Evolutionary conservation across 2,113 vertebrate genomes (phyloP).

Genomic region (Calypte anna): DNA sequence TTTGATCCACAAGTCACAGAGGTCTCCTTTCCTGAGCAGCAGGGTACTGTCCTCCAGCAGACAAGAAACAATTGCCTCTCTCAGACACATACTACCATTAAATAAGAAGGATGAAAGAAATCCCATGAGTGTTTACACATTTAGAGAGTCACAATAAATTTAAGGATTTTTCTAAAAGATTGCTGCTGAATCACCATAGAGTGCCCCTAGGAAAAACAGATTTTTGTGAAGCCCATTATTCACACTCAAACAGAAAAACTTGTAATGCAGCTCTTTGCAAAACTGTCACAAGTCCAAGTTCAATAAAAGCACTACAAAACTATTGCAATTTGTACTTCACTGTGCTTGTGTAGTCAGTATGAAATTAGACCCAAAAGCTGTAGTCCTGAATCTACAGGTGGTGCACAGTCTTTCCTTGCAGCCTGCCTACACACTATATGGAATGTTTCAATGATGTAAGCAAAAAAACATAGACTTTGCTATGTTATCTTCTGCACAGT

Average conservation of each 20-base stretch:
- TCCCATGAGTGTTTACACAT: background rate
- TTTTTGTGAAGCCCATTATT: background rate
- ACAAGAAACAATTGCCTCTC: background rate
- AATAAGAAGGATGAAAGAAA: background rate
- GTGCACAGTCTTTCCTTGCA: background rate
- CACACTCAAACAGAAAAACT: background rate
- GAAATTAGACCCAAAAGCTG: background rate
- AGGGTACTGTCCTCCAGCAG: background rate
- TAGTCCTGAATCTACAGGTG: background rate
- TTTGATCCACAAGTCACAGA: background rate
- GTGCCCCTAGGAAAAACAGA: background rate
- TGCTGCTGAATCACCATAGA: background rate
- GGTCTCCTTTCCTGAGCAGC: background rate
- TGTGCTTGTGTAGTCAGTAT: background rate
- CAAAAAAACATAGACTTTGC: background rate
- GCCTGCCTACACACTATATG: background rate
- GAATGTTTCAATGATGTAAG: background rate
- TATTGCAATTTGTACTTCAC: background rate
- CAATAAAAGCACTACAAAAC: background rate
- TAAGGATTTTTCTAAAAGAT: background rate
- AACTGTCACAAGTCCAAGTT: background rate
- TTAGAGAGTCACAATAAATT: background rate
- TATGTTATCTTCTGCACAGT: background rate
- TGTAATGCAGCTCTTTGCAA: background rate
- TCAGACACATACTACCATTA: background rate